Evolutionary conservation across 37 sponge, comb jelly and placozoan genomes (phyloP), one percentile per base, ranked within the genome.

Genomic region (Theonella swinhoei): DNA sequence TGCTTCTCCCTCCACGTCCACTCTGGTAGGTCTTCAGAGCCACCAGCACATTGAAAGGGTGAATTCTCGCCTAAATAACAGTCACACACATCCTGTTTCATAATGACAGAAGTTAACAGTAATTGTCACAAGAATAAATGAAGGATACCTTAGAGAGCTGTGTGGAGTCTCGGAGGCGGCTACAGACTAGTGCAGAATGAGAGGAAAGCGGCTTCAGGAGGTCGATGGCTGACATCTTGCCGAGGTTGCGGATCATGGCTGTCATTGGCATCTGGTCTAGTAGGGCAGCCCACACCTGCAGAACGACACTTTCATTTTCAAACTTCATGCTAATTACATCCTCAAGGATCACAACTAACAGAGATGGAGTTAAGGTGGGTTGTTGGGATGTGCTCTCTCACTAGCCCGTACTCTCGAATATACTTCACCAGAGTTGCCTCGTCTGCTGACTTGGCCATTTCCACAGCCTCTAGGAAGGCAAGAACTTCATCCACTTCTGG

Each of bases 241-340:
- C 92, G 25, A 92, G 85, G 69, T 92, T 92, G 7, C 92, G 63
- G 54, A 92, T 92, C 92, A 92, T 88, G 41, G 92, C 92, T 19
- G 92, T 92, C 92, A 92, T 88, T 1, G 92, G 92, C 92, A 92
- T 92, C 24, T 83, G 78, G 39, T 92, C 85, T 24, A 92, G 81
- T 66, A 92, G 80, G n/a, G 83, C 84, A 40, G 67, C 74, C 92
- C 92, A 92, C 32, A 92, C 80, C 88, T 92, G 39, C 32, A 37
- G 61, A 58, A 40, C 17, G 41, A 36, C 1, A 71, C 72, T 36
- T 67, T 8, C 24, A 24, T 28, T 26, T 58, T 20, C 60, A 58
- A 58, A 58, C 19, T 20, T 58, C 19, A 20, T 58, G 60, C 34
- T 35, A 69, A 22, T 30, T 32, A 4, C 70, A 69, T n/a, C n/a